These are phyloP conservation scores for Xylophagus ater DNA, from an alignment of 2,888 invertebrate species.

Conservation along the genomic window DNA sequence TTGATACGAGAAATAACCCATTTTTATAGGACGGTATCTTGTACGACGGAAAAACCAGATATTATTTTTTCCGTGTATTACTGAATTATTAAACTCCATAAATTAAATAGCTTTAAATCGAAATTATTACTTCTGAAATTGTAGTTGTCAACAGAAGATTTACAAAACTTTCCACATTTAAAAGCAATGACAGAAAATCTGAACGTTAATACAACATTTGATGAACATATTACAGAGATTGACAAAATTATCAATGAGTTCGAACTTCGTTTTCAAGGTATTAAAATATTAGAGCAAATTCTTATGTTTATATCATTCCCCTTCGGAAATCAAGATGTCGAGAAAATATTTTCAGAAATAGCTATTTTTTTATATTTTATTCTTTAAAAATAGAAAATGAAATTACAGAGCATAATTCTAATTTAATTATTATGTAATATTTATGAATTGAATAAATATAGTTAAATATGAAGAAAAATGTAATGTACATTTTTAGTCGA, in stretches of 20 bases:
- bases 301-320: background rate
- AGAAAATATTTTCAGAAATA: constrained; percentile 1
- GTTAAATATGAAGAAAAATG: no score
- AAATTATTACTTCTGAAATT: constrained; percentile 2
- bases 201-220: background rate
- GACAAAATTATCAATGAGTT: constrained; percentile 1
- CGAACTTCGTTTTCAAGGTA: background rate
- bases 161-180: background rate
- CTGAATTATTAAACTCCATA: constrained; percentile 1
- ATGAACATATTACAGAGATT: background rate
- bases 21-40: no score
- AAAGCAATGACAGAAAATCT: background rate
- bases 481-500: no score
- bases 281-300: background rate
- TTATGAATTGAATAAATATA: no score
- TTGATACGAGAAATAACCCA: no score
- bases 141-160: background rate
- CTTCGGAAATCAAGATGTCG: background rate
- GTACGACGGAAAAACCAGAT: no score
- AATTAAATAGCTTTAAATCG: background rate
- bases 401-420: background rate
- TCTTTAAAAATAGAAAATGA: background rate
- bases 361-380: background rate
- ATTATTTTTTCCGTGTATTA: no score
- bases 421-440: background rate